phyloP scores from a whole-genome alignment of 35 echinoderm and acorn worm genomes.

The Diadema setosum region DNA sequence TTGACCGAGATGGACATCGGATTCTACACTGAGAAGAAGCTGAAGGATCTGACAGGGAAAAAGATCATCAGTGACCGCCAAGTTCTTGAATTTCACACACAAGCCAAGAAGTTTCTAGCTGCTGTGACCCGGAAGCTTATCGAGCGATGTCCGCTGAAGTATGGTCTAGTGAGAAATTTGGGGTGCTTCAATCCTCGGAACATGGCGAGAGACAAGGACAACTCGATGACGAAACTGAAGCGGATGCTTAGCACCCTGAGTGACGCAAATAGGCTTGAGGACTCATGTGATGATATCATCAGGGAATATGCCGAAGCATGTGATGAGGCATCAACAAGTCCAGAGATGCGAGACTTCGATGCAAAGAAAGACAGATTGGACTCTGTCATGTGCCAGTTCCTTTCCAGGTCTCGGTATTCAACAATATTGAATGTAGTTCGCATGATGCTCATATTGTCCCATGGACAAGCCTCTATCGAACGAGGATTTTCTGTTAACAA shows the following conservation, averaged over 20 bases:
- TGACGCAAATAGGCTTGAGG: conserved; percentile 33
- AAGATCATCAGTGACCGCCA: conserved; percentile 25
- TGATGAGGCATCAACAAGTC: background rate
- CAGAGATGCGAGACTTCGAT: conserved; percentile 38
- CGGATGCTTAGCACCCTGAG: background rate
- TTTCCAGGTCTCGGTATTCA: background rate
- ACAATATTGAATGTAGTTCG: background rate
- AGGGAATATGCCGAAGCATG: conserved; percentile 19
- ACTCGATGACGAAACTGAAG: conserved; percentile 19
- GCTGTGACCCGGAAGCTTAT: conserved; percentile 34
- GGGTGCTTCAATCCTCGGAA: conserved; percentile 16
- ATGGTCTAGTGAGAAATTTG: conserved; percentile 11
- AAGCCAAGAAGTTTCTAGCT: conserved; percentile 29
- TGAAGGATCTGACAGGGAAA: background rate
- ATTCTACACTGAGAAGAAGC: conserved; percentile 28
- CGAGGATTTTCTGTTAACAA: conserved; percentile 67
- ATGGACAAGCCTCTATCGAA: conserved; percentile 64
- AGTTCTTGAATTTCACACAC: conserved; percentile 18
- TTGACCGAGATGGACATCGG: conserved; percentile 32
- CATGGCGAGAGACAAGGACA: conserved; percentile 24
- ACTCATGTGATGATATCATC: conserved; percentile 19
- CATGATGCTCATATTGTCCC: background rate
- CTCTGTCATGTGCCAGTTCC: conserved; percentile 1
- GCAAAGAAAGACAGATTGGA: conserved; percentile 31
- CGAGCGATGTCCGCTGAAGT: conserved; percentile 50